Conservation (phyloP, 1,140 invertebrate species). For the Sycobia sp. region DNA sequence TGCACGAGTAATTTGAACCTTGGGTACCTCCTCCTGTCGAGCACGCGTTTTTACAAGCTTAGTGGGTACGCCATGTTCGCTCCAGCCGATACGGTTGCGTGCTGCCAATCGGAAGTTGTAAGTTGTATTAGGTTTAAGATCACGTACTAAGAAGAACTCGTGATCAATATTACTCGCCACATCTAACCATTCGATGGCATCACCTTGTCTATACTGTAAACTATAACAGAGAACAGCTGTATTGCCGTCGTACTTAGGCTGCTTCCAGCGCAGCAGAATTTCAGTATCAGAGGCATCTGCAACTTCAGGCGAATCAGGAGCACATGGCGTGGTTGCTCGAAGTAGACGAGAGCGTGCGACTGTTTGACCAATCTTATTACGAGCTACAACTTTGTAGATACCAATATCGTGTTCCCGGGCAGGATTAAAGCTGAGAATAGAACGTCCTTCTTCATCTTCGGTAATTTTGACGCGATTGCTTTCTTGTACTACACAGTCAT, state of each 20-base stretch:
- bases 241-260: constrained; percentile 83
- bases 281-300: constrained; percentile 82
- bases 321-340: constrained; percentile 73
- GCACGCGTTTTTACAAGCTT: constrained; percentile 71
- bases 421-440: constrained; percentile 76
- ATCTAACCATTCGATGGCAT: constrained; percentile 83
- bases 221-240: constrained; percentile 83
- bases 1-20: constrained; percentile 76
- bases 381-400: constrained; percentile 93
- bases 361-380: constrained; percentile 83
- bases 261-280: constrained; percentile 86
- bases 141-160: constrained; percentile 86
- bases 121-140: constrained; percentile 75
- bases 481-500: constrained; percentile 84
- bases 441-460: constrained; percentile 77
- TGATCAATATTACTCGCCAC: constrained; percentile 89
- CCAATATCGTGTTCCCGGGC: constrained; percentile 83
- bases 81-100: constrained; percentile 92
- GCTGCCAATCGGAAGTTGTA: constrained; percentile 91
- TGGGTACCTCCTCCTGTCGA: constrained; percentile 65
- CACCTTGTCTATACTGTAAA: constrained; percentile 78
- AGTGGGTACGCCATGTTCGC: constrained; percentile 78
- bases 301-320: constrained; percentile 83
- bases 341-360: constrained; percentile 76
- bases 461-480: constrained; percentile 77